Evolutionary conservation across 2,113 vertebrate genomes (phyloP), one percentile per base, ranked within the genome.

Genomic region (Hipposideros armiger): DNA sequence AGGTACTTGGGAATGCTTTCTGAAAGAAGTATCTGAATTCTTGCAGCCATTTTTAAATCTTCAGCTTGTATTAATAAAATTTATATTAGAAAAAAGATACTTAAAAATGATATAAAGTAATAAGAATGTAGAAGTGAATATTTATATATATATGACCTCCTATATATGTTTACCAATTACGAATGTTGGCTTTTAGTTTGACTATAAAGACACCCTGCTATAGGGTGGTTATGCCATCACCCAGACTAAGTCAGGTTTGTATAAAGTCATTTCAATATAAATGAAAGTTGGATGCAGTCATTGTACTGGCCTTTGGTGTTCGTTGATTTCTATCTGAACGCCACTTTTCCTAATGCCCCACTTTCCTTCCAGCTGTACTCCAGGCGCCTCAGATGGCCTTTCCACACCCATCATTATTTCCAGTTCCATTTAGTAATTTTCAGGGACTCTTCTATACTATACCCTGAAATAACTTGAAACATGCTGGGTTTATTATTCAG

Each of bases 51-150:
- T 89, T 64, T 76, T n/a, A 93, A 90, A 72, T 7, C n/a, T n/a
- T 86, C 58, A 50, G 14, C 66, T 84, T 72, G 24, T 32, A 26
- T 67, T 91, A 84, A 89, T 69, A 91, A 85, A 85, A 90, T 14
- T 20, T 73, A 87, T 32, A 66, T 70, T 72, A 40, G 40, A 77
- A 83, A 91, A 82, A 73, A 78, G 78, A 86, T 26, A 62, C 66
- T 66, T 86, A 66, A 62, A 93, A 96, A 84, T n/a, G 26, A 93
- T 87, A 32, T 50, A 76, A 86, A 47, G 47, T 60, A 60, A 88
- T 73, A 72, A 77, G 69, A 90, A 82, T 32, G 32, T 42, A 80
- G 50, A 60, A 56, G 26, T 62, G 10, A 32, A 30, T 45, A 32
- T 62, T 20, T 28, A 67, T 56, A 45, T 52, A 50, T 50, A 69